phyloP scores from a whole-genome alignment of 1,140 invertebrate genomes.

The Drosophila busckii region DNA sequence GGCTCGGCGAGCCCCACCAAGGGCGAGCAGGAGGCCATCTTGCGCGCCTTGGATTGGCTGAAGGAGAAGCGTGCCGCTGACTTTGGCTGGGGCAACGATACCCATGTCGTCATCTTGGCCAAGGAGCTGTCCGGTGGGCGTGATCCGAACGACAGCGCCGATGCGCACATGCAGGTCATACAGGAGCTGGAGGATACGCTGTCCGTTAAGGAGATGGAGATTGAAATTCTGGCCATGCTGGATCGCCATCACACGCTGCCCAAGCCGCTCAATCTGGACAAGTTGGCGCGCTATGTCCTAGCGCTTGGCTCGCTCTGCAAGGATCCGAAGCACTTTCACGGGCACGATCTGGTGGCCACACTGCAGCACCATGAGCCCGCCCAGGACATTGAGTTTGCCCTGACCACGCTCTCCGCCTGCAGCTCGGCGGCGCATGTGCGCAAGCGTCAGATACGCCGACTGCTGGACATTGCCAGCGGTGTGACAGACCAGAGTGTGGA shows the following conservation, averaged over 20 bases:
- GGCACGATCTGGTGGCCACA: conserved; percentile 87
- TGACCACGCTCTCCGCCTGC: conserved; percentile 85
- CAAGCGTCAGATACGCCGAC: conserved; percentile 86
- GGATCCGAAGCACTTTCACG: conserved; percentile 89
- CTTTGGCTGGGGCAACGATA: conserved; percentile 89
- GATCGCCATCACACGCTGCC: conserved; percentile 79
- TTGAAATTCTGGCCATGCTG: conserved; percentile 88
- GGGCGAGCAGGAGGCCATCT: conserved; percentile 81
- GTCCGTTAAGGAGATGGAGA: conserved; percentile 89
- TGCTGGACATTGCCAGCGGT: conserved; percentile 87
- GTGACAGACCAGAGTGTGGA: conserved; percentile 90
- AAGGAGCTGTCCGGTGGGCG: conserved; percentile 79
- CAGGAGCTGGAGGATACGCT: conserved; percentile 85
- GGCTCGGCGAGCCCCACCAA: conserved; percentile 78
- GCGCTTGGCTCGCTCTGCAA: conserved; percentile 88
- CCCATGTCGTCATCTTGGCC: conserved; percentile 85
- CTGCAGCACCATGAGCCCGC: conserved; percentile 86
- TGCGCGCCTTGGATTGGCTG: conserved; percentile 84
- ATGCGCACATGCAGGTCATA: conserved; percentile 69
- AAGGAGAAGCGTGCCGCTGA: conserved; percentile 84
- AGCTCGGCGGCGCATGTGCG: conserved; percentile 89
- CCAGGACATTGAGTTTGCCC: conserved; percentile 85
- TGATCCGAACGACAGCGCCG: conserved; percentile 79
- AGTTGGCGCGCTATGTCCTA: conserved; percentile 86
- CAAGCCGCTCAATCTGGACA: conserved; percentile 85